Evolutionary conservation across 2,113 vertebrate genomes (phyloP).

Genomic region (Onychostruthus taczanowskii): DNA sequence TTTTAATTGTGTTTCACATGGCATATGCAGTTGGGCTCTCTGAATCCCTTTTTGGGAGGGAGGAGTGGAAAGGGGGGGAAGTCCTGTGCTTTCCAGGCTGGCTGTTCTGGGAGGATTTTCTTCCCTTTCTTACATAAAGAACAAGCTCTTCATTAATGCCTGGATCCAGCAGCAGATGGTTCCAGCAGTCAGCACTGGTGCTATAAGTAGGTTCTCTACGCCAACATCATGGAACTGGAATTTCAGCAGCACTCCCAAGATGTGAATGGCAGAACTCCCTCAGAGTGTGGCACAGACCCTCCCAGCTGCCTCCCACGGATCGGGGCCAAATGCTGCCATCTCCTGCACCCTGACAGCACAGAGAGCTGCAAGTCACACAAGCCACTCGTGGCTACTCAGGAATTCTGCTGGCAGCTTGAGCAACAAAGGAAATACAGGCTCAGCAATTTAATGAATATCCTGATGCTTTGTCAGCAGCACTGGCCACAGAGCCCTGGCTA

Average conservation of each 20-base stretch:
- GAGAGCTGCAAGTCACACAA: neutral
- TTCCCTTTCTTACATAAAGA: neutral
- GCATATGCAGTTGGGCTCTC: neutral
- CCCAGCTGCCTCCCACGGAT: neutral
- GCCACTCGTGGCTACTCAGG: neutral
- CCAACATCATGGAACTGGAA: neutral
- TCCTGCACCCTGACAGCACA: rapidly evolving
- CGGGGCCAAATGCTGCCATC: neutral
- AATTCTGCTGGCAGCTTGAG: neutral
- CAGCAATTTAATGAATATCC: neutral
- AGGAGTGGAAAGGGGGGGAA: neutral
- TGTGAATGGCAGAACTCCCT: neutral
- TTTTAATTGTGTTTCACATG: neutral
- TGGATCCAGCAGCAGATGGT: neutral
- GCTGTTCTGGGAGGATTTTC: neutral
- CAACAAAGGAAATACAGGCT: neutral
- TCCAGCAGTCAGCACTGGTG: neutral
- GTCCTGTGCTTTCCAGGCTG: neutral
- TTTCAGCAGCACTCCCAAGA: neutral
- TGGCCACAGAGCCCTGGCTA: neutral
- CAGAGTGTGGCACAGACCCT: neutral
- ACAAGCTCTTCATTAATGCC: neutral
- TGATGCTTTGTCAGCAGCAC: neutral
- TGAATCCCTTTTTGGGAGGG: neutral
- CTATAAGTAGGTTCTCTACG: neutral